Evolutionary conservation across 2,888 invertebrate genomes (phyloP).

Genomic region (Acronicta aceris): DNA sequence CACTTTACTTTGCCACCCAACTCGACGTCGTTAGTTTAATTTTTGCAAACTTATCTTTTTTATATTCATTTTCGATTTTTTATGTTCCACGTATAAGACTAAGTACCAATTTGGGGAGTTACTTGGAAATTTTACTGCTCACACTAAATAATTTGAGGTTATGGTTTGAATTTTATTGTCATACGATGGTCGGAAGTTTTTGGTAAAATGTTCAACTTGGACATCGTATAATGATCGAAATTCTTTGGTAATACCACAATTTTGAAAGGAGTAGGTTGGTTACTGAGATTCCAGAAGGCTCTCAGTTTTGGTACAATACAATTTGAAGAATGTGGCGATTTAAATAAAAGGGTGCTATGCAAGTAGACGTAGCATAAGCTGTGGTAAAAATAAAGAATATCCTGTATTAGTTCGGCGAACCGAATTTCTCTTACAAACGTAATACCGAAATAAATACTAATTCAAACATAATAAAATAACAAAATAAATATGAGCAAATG

Average conservation of each 20-base stretch:
- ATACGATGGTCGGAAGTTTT: slow-evolving; percentile 39
- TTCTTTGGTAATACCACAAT: slow-evolving; percentile 17
- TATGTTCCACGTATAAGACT: slow-evolving; percentile 45
- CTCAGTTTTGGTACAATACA: not conserved
- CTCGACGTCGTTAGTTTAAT: slow-evolving; percentile 5
- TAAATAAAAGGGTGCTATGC: not conserved
- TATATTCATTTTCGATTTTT: slow-evolving; percentile 4
- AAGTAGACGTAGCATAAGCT: too few relatives aligned
- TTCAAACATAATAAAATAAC: too few relatives aligned
- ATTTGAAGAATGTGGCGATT: not conserved
- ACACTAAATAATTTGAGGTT: slow-evolving; percentile 31
- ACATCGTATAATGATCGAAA: slow-evolving; percentile 1
- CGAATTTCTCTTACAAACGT: too few relatives aligned
- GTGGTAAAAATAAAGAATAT: too few relatives aligned
- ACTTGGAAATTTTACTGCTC: slow-evolving; percentile 52
- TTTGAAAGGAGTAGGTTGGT: slow-evolving; percentile 30
- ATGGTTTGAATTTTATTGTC: slow-evolving; percentile 62
- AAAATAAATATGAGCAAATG: too few relatives aligned
- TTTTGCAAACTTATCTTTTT: slow-evolving; percentile 14
- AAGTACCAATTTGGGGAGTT: slow-evolving; percentile 53
- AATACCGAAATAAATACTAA: too few relatives aligned
- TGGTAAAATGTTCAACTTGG: slow-evolving; percentile 13
- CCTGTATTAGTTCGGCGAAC: too few relatives aligned
- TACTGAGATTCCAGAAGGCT: not conserved
- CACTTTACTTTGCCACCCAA: slow-evolving; percentile 26